Percentiles rank a stretch among this genome's conserved stretches.
Evolutionary conservation across 2,797 vertebrate species (phyloP).

Genomic region (Odontamblyopus lacepedii): DNA sequence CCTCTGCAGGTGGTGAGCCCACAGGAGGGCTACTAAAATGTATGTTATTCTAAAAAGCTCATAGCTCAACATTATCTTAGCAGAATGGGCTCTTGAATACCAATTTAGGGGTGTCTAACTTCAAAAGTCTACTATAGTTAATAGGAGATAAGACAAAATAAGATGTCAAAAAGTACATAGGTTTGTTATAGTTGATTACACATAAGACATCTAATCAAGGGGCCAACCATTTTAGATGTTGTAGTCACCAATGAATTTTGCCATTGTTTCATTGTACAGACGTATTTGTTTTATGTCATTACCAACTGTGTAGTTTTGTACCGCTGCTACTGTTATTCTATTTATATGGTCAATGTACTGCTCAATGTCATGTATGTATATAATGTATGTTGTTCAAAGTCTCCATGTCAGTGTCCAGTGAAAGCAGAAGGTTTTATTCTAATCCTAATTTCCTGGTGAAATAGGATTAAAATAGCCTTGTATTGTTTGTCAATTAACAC

Average conservation of each 20-base stretch:
- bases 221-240: constrained; percentile 25
- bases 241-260: neutral
- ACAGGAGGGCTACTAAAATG: too few species aligned
- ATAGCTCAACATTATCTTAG: neutral
- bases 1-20: too few species aligned
- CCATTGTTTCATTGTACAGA: neutral
- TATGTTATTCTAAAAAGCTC: too few species aligned
- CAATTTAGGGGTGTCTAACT: neutral
- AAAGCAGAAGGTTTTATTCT: constrained; percentile 76
- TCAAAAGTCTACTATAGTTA: neutral
- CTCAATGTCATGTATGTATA: constrained; percentile 3
- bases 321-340: neutral
- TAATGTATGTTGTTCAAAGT: constrained; percentile 29
- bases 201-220: constrained; percentile 25
- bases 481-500: constrained; percentile 49
- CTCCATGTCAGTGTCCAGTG: constrained; percentile 72
- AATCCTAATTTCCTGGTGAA: constrained; percentile 77
- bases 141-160: neutral
- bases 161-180: neutral
- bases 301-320: neutral
- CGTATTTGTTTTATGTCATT: neutral
- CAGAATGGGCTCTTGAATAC: neutral
- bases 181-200: neutral
- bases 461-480: constrained; percentile 74
- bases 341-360: neutral